phyloP scores from a whole-genome alignment of 2,113 vertebrate genomes.

The Crocuta crocuta region DNA sequence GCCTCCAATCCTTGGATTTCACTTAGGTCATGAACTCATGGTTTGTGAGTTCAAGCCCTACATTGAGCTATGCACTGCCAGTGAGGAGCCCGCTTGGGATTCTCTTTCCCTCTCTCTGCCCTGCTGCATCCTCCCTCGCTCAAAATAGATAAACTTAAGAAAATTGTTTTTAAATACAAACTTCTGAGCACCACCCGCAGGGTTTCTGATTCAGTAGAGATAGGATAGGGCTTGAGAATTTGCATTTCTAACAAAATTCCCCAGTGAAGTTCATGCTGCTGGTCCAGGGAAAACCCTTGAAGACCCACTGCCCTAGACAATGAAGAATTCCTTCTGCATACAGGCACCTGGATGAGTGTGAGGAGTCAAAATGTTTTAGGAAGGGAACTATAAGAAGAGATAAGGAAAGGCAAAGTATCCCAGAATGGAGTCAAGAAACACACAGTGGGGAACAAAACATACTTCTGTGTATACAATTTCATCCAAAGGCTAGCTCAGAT shows the following conservation, averaged over 20 bases:
- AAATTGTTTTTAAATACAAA: neutral
- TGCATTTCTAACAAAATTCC: neutral
- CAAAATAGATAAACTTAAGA: too few relatives aligned
- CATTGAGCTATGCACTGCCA: too few relatives aligned
- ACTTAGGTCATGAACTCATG: too few relatives aligned
- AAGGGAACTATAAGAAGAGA: neutral
- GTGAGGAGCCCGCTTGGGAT: too few relatives aligned
- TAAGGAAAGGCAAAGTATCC: neutral
- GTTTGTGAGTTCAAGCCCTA: too few relatives aligned
- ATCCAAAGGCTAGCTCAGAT: neutral
- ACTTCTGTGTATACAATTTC: neutral
- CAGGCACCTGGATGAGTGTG: neutral
- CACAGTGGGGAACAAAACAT: neutral
- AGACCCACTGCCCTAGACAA: neutral
- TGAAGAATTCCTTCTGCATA: neutral
- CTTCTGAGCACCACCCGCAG: neutral
- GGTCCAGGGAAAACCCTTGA: neutral
- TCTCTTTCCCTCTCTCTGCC: too few relatives aligned
- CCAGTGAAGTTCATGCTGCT: neutral
- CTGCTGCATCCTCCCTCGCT: too few relatives aligned
- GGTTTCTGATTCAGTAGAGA: neutral
- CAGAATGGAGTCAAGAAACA: neutral
- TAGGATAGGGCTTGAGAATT: neutral
- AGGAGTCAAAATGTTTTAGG: neutral
- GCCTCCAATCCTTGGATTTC: too few relatives aligned